Evolutionary conservation across 2,888 invertebrate genomes (phyloP).

Genomic region (Cryptus armator): DNA sequence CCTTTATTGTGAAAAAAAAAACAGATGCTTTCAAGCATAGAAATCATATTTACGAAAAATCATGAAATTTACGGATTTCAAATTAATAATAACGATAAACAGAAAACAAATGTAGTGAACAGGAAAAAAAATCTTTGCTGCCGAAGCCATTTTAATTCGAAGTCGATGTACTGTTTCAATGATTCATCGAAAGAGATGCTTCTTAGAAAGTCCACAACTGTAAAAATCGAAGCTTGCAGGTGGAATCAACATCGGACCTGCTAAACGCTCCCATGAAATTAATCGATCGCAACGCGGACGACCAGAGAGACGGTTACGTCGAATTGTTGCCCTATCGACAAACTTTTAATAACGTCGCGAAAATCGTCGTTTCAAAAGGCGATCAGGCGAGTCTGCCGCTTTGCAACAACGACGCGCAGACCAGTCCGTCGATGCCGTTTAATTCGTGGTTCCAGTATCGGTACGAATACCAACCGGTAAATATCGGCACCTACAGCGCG

Average conservation of each 20-base stretch:
- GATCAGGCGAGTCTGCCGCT: constrained; percentile 87
- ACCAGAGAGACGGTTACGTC: constrained; percentile 89
- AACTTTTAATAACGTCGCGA: constrained; percentile 87
- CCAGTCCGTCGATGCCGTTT: constrained; percentile 88
- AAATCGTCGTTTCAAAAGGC: constrained; percentile 87
- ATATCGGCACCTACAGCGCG: constrained; percentile 75
- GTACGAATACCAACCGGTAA: constrained; percentile 82
- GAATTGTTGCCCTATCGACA: constrained; percentile 87
- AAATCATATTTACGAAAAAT: background rate
- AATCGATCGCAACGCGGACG: constrained; percentile 86
- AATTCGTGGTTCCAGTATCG: constrained; percentile 90
- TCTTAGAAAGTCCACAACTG: background rate
- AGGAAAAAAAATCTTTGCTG: no score
- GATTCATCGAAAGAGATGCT: constrained; percentile 27
- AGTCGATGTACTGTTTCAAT: constrained; percentile 11
- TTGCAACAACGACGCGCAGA: constrained; percentile 88
- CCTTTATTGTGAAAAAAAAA: background rate
- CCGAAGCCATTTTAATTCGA: background rate
- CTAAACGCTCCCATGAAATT: constrained; percentile 85
- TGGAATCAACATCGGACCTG: constrained; percentile 72
- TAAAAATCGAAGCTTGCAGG: constrained; percentile 63
- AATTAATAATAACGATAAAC: background rate
- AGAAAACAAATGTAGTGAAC: background rate
- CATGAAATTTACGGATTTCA: background rate
- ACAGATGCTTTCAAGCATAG: background rate